Evolutionary conservation across 2,888 invertebrate genomes (phyloP), one percentile per base, ranked within the genome.

Genomic region (Strigamia maritima): DNA sequence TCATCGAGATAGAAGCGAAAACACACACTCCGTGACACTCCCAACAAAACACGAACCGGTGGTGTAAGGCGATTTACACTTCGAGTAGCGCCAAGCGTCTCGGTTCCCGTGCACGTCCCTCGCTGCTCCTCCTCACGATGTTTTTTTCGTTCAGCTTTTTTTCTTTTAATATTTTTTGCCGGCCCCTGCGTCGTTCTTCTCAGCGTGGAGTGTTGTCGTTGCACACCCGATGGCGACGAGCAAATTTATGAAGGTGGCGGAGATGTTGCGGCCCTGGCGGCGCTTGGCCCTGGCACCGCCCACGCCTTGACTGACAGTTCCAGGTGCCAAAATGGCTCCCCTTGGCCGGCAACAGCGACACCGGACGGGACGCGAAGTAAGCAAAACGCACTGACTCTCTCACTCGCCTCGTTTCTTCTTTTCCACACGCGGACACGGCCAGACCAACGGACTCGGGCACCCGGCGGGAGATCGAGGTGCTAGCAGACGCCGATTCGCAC

Each of bases 1-100:
- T 90, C 91, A 91, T 91, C 90, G 88, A 90, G 83, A 82, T 76
- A 75, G 80, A 70, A 7, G 70, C 70, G 70, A 70, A 28, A 70
- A 70, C 70, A 70, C 70, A 70, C 70, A 70, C n/a, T n/a, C n/a
- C n/a, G n/a, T n/a, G n/a, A n/a, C 70, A 35, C 70, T 70, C 70
- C 70, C 70, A 28, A 70, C 28, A 28, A n/a, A n/a, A 70, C 70
- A 70, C 70, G 26, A 26, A 16, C 70, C 70, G 70, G 70, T 28
- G 70, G 22, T 19, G 54, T n/a, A n/a, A n/a, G n/a, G 60, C 60
- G 60, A 65, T 65, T 65, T 65, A 65, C 60, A 65, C 70, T 1
- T 70, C 14, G 26, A 70, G 70, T 26, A 26, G 28, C 26, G 65
- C 12, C 26, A 7, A 31, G 31, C 31, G 31, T 8, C n/a, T 6